Percentiles rank a stretch among this genome's conserved stretches.
Evolutionary conservation across 1,140 invertebrate genomes (phyloP).

Genomic region (Druon quercuslanigerum): DNA sequence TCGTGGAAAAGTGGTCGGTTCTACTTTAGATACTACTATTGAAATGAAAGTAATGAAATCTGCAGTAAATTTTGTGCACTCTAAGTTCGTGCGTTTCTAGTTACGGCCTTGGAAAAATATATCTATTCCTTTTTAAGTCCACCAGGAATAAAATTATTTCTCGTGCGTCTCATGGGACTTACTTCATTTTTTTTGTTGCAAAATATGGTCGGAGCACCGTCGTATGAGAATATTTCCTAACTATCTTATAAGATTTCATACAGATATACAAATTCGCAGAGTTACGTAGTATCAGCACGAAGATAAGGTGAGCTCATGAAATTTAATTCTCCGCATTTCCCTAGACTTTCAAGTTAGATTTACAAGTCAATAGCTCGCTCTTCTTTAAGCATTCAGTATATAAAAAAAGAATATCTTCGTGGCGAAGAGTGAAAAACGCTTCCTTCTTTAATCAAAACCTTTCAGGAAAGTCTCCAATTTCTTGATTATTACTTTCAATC

Average conservation of each 20-base stretch:
- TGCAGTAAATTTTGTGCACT: slow-evolving; percentile 1
- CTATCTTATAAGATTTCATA: slow-evolving; percentile 28
- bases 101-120: slow-evolving; percentile 29
- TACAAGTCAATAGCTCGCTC: background rate
- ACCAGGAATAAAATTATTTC: background rate
- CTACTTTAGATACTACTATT: too few species aligned
- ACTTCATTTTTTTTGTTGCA: background rate
- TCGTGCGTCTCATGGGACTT: background rate
- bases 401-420: slow-evolving; percentile 5
- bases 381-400: slow-evolving; percentile 6
- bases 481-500: background rate
- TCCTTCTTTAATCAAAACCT: background rate
- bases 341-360: slow-evolving; percentile 21
- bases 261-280: slow-evolving; percentile 19
- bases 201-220: slow-evolving; percentile 29
- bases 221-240: slow-evolving; percentile 28
- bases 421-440: background rate
- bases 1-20: too few species aligned
- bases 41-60: too few species aligned
- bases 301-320: slow-evolving; percentile 9
- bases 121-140: background rate
- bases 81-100: slow-evolving; percentile 9
- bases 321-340: background rate
- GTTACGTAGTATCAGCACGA: slow-evolving; percentile 16
- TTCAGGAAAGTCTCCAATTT: background rate